phyloP scores from a whole-genome alignment of 2,888 invertebrate genomes.

The Cerceris ruficornis region DNA sequence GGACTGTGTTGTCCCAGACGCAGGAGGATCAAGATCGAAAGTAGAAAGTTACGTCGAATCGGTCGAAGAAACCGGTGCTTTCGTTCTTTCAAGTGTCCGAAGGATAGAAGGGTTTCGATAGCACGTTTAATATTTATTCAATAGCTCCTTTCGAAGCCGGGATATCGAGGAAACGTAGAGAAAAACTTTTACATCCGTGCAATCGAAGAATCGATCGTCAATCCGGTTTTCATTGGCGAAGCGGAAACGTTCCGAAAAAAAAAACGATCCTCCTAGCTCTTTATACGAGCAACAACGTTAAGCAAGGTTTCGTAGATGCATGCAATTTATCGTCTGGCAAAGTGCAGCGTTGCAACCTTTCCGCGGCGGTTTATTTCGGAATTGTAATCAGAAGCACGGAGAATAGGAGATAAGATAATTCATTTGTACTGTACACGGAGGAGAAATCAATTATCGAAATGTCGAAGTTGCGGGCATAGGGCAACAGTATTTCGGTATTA shows the following conservation, averaged over 20 bases:
- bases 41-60: slow-evolving; percentile 33
- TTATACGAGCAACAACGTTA: neutral
- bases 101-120: neutral
- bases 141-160: neutral
- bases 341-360: neutral
- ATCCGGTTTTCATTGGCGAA: neutral
- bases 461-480: slow-evolving; percentile 48
- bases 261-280: neutral
- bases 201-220: neutral
- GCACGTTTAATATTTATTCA: slow-evolving; percentile 21
- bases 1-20: slow-evolving; percentile 14
- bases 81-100: neutral
- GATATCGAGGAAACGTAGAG: neutral
- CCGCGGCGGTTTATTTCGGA: too few relatives aligned
- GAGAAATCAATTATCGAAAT: slow-evolving; percentile 61
- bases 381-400: neutral
- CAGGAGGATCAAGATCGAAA: slow-evolving; percentile 25
- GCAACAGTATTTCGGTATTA: slow-evolving; percentile 56
- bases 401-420: slow-evolving; percentile 2
- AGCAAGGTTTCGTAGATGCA: too few relatives aligned
- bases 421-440: slow-evolving; percentile 18
- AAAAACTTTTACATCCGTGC: neutral
- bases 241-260: neutral
- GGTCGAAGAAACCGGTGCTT: slow-evolving; percentile 10
- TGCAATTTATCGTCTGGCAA: neutral